Base-by-base conservation (phyloP, 1,140 invertebrate genomes). In the Drosophila grimshawi region DNA sequence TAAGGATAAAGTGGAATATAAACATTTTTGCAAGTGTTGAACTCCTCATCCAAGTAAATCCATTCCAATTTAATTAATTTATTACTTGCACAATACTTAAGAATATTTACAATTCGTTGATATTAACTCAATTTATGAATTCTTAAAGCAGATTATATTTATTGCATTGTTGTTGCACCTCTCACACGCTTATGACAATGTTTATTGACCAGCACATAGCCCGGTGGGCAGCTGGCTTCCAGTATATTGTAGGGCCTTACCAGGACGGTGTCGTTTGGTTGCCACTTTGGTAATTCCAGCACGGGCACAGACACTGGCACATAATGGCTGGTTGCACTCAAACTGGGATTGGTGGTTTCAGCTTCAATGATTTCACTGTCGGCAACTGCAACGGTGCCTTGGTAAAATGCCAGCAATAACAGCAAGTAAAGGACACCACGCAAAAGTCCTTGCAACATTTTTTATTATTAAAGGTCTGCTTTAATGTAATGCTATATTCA, bases 211-310 rank as follows among this genome's bases (percentile, higher is more conserved):
- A 91, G 64, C 4, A 91, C 62, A 61, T 88, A 91, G 27, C 90
- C 90, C 10, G 60, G 59, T 0, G 90, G 90, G 29, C 90, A 91
- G 39, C 59, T 85, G 48, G 73, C 81, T 57, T 90, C 76, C 53
- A 91, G 57, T 52, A 91, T 90, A 52, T 91, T 91, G 66, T 91
- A 91, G 2, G 90, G 90, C 19, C 69, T 75, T 8, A 90, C 78
- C 10, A 73, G 37, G 30, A 91, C 37, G 1, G 68, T 39, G 35
- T 63, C 66, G 29, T 60, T 80, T 2, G 64, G 11, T 4, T 7
- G 53, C 76, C 77, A 75, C 0, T 43, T n/a, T 0, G 46, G 8
- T 30, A 27, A 4, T 29, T 66, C 51, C 39, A 62, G 10, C 5
- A 37, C 30, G 8, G 32, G 35, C 37, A 43, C 19, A 43, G 39